phyloP scores from a whole-genome alignment of 2,888 invertebrate species.

The Phalera bucephala region DNA sequence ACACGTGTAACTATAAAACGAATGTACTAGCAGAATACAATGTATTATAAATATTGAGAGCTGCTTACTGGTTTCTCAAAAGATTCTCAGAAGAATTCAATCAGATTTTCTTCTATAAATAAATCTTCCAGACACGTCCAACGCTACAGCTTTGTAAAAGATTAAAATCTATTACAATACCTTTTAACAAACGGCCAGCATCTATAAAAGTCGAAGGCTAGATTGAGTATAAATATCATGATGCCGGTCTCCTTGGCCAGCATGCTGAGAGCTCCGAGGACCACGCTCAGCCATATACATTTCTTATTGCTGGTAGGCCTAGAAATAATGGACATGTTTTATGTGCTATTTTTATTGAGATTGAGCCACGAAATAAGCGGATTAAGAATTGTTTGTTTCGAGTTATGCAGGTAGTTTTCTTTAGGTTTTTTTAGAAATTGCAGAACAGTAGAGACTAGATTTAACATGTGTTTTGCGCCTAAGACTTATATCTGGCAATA shows the following conservation, averaged over 20 bases:
- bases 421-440: background rate
- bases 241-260: constrained; percentile 94
- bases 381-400: too few species aligned
- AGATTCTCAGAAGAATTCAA: too few species aligned
- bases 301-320: constrained; percentile 73
- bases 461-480: too few species aligned
- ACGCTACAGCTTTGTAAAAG: constrained; percentile 25
- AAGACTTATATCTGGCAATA: too few species aligned
- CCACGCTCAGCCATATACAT: constrained; percentile 86
- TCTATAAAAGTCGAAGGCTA: constrained; percentile 90
- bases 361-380: constrained; percentile 12
- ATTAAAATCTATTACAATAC: constrained; percentile 59
- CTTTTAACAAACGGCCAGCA: constrained; percentile 88
- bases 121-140: constrained; percentile 9
- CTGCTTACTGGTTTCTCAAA: too few species aligned
- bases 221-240: constrained; percentile 89
- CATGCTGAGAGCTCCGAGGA: constrained; percentile 90
- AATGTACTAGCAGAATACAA: too few species aligned
- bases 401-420: background rate
- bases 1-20: too few species aligned
- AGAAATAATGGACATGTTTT: constrained; percentile 28
- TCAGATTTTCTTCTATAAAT: too few species aligned
- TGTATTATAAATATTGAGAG: too few species aligned
- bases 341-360: constrained; percentile 25
- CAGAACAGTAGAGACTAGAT: background rate